Conservation (phyloP, 2,113 vertebrate genomes). For the Aphelocoma coerulescens region DNA sequence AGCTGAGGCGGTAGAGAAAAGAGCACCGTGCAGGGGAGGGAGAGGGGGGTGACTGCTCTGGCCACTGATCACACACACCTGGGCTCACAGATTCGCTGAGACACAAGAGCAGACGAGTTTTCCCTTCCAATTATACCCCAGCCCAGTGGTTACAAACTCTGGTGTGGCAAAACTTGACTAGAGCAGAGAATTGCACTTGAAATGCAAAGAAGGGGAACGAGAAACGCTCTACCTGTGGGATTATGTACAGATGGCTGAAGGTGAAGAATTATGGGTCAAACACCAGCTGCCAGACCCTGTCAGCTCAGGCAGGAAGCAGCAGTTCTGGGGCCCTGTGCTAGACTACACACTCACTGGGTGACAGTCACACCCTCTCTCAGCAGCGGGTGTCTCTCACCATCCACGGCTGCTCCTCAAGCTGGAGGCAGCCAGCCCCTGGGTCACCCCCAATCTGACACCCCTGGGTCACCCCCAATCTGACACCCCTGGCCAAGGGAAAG, state of each 20-base stretch:
- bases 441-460: neutral
- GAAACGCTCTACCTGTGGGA: neutral
- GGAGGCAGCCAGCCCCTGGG: neutral
- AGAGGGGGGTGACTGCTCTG: neutral
- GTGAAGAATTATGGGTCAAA: neutral
- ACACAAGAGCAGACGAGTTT: neutral
- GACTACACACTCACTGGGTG: neutral
- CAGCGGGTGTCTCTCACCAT: neutral
- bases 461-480: neutral
- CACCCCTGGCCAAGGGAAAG: neutral
- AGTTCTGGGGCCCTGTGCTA: neutral
- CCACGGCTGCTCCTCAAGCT: neutral
- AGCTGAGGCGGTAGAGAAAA: neutral
- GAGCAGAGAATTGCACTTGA: neutral
- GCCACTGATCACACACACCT: neutral
- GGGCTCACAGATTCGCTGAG: neutral
- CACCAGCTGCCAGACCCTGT: neutral
- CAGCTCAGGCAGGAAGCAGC: neutral
- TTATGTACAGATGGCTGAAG: neutral
- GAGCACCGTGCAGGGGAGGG: neutral
- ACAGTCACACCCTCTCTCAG: neutral
- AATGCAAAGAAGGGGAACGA: neutral
- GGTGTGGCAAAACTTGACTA: neutral
- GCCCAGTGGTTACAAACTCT: neutral
- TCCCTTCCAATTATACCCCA: slow-evolving; percentile 10